phyloP scores from a whole-genome alignment of 2,888 invertebrate species.

The Bellardia bayeri region DNA sequence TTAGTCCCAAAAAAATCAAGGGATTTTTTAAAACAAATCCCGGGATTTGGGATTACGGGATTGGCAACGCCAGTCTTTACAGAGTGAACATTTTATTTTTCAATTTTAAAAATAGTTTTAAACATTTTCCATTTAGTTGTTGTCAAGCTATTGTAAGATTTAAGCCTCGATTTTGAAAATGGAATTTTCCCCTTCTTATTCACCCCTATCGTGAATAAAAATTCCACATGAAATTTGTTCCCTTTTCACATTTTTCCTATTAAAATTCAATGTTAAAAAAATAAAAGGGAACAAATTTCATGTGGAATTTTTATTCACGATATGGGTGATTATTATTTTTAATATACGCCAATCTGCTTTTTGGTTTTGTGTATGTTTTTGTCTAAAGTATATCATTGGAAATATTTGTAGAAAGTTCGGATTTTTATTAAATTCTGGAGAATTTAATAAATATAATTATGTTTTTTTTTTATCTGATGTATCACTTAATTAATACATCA shows the following conservation, averaged over 20 bases:
- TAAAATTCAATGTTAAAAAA: no score
- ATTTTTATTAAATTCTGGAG: constrained; percentile 14
- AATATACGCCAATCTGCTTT: background rate
- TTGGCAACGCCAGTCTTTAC: background rate
- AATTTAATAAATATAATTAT: background rate
- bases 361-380: constrained; percentile 23
- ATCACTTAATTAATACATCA: no score
- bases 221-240: no score
- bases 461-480: no score
- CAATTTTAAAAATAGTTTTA: background rate
- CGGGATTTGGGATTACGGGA: no score
- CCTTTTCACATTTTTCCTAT: no score
- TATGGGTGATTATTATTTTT: background rate
- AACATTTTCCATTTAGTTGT: background rate
- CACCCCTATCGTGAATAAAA: no score
- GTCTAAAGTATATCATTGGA: background rate
- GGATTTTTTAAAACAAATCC: no score
- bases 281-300: no score
- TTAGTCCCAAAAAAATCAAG: no score
- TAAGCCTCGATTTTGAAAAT: background rate
- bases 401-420: background rate
- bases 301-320: no score
- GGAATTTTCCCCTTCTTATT: background rate
- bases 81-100: background rate
- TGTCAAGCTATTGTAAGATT: background rate